Conservation (phyloP, 2,888 invertebrate genomes). For the Drosophila phalerata region DNA sequence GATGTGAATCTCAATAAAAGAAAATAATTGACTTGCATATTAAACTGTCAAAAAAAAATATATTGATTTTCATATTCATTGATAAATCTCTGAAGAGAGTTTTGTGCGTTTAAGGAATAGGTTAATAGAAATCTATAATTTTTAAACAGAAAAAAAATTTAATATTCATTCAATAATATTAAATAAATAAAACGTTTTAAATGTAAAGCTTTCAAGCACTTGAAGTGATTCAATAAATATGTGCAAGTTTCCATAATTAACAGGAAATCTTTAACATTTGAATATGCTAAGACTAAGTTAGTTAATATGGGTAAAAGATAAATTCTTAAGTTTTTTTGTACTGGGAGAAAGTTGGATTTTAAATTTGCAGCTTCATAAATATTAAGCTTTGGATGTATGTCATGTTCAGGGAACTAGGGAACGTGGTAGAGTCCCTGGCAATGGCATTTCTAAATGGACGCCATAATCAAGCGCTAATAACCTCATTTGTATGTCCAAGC, state of each 20-base stretch:
- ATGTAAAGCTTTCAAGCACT: too few relatives aligned
- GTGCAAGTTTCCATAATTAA: too few relatives aligned
- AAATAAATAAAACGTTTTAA: too few relatives aligned
- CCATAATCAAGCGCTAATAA: conserved; percentile 78
- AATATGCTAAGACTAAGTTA: too few relatives aligned
- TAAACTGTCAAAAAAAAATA: conserved; percentile 5
- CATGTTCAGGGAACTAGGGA: not conserved
- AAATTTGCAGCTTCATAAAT: conserved; percentile 1
- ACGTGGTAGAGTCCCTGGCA: conserved; percentile 3
- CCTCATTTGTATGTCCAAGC: conserved; percentile 75
- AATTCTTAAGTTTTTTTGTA: not conserved
- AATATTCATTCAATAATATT: too few relatives aligned
- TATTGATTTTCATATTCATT: not conserved
- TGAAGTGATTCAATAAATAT: too few relatives aligned
- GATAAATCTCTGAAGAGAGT: conserved; percentile 2
- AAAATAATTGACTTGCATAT: conserved; percentile 5
- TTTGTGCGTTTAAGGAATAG: not conserved
- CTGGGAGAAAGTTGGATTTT: not conserved
- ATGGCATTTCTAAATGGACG: conserved; percentile 66
- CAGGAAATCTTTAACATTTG: too few relatives aligned
- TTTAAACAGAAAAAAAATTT: not conserved
- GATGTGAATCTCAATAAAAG: not conserved
- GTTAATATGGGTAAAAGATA: too few relatives aligned
- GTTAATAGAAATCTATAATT: not conserved
- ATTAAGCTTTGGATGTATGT: not conserved